A percentile compares a stretch with the other conserved stretches of the same genome.
Conservation (phyloP, 2,888 invertebrate species). For the Orchesellides sinensis region DNA sequence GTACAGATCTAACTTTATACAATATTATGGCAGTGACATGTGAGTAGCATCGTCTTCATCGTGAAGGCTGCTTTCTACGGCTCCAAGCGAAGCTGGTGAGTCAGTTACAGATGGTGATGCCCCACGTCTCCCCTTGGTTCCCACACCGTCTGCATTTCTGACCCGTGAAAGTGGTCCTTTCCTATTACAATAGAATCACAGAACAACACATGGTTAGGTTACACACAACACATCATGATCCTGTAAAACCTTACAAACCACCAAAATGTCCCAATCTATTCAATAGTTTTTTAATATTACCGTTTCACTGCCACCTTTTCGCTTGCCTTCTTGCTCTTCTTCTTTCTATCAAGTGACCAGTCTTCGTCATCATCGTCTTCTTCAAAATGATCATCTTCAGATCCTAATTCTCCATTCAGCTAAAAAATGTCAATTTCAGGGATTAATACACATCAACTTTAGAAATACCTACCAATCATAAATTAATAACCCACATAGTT, state of each 20-base stretch:
- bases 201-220: too few species aligned
- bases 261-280: too few species aligned
- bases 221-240: too few species aligned
- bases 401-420: conserved; percentile 66
- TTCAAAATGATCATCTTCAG: conserved; percentile 72
- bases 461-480: neutral
- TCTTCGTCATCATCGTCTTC: conserved; percentile 74
- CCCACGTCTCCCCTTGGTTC: conserved; percentile 52
- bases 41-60: conserved; percentile 65
- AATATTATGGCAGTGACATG: conserved; percentile 46
- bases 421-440: too few species aligned
- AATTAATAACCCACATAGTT: neutral
- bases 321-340: conserved; percentile 67
- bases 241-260: too few species aligned
- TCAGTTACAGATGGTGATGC: conserved; percentile 69
- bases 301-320: conserved; percentile 69
- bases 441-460: neutral
- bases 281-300: too few species aligned
- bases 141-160: conserved; percentile 37
- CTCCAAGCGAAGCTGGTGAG: conserved; percentile 51
- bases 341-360: conserved; percentile 72
- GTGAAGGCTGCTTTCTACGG: conserved; percentile 43
- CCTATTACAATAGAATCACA: conserved; percentile 20
- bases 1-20: too few species aligned
- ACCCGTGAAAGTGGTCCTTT: conserved; percentile 65